phyloP scores from a whole-genome alignment of 2,113 vertebrate species.

The Bambusicola thoracicus region DNA sequence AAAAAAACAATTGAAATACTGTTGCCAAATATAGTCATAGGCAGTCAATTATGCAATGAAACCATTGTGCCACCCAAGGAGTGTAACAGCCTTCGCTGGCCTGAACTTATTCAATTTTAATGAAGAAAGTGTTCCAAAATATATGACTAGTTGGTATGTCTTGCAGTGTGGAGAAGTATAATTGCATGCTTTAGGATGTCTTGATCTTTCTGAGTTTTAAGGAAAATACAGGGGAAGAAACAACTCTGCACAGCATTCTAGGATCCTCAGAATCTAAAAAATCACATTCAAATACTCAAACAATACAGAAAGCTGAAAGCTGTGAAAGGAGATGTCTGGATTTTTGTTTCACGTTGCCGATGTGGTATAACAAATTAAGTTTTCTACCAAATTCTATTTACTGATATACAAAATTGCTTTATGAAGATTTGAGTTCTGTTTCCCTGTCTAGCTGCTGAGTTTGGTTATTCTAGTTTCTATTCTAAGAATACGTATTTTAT shows the following conservation, averaged over 20 bases:
- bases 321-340: not conserved
- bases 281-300: not conserved
- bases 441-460: not conserved
- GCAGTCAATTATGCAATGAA: constrained; percentile 62
- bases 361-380: not conserved
- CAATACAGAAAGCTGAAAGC: not conserved
- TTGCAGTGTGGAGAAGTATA: not conserved
- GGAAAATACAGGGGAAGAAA: not conserved
- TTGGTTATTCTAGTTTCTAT: not conserved
- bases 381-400: not conserved
- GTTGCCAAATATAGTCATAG: constrained; percentile 67
- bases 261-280: not conserved
- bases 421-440: not conserved
- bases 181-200: not conserved
- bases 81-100: constrained; percentile 16
- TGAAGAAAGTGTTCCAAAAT: constrained; percentile 7
- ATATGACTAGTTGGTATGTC: not conserved
- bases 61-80: constrained; percentile 44
- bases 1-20: constrained; percentile 59
- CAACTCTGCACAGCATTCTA: not conserved
- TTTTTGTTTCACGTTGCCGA: constrained; percentile 9
- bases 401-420: not conserved
- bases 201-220: constrained; percentile 4
- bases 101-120: not conserved
- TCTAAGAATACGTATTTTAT: not conserved